Base-by-base conservation (phyloP, 2,888 invertebrate genomes). In the Nasonia oneida region DNA sequence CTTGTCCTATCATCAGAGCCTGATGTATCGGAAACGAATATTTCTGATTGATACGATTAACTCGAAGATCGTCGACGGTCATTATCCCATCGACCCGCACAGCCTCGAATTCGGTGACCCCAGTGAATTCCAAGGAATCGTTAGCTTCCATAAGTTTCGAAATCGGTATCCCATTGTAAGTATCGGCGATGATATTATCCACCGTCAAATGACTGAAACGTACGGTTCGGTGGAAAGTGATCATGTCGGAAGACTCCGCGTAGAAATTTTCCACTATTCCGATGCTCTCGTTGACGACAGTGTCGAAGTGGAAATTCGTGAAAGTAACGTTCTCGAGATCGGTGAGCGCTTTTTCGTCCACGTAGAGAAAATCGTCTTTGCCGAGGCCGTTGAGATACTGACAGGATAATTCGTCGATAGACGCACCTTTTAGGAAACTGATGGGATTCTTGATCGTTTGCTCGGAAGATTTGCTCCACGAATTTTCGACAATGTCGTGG, bases 391-490 rank as follows among this genome's bases (percentile, higher is more conserved):
- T 93, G 14, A 93, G 64, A 50, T 89, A 89, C 18, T 87, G 75
- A 0, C 90, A 79, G 5, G 85, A 18, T 15, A 93, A 81, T 53
- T 86, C 86, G 78, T 93, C 91, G 23, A 93, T 89, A 1, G 85
- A 89, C 0, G 90, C 37, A 3, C 90, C 90, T 5, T 86, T 87
- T 53, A 89, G 86, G 29, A 93, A 90, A 1, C 50, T 47, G 4
- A 91, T 79, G 0, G 87, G 64, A 18, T 86, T 53, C 14, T 50
- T 10, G 29, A 93, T 89, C 0, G 61, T 84, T 86, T 92, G 93
- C 75, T 89, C 50, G 4, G 85, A 89, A 8, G 92, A 92, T 86
- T 91, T 92, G 5, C 90, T 90, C 93, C 93, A 92, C 33, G 88
- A 88, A 0, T 84, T 79, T 3, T 89, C 50, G 1, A 90, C 74